Evolutionary conservation across 2,888 invertebrate species (phyloP), one percentile per base, ranked within the genome.

Genomic region (Drosophila barbarae): DNA sequence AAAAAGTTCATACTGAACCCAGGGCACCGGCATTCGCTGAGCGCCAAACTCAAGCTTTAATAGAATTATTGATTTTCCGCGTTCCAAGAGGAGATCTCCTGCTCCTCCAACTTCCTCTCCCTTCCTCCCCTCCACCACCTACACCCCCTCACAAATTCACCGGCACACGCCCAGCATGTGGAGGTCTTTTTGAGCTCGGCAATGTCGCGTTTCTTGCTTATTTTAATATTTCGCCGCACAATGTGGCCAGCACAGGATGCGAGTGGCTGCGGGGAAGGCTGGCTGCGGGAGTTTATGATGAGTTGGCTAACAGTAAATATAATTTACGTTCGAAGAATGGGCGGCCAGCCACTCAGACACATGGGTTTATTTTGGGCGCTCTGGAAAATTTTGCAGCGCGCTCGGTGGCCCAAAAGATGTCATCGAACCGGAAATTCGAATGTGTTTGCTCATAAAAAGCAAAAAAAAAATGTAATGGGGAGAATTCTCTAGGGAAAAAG

Each of bases 11-110:
- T 18, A 59, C 46, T 26, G 41, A 54, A 15, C 41, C 39, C 3
- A 18, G 15, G 13, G 32, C 26, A 23, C 7, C 15, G 28, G 39
- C 32, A 12, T 47, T 28, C 53, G 46, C 60, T 70, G 56, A 61
- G 51, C 56, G 55, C 74, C 30, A 52, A 32, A 38, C 30, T n/a
- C 49, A 41, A 73, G 77, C 82, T 82, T 82, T 82, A 82, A 84
- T 83, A 76, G 70, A 83, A 73, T 75, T 82, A 82, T 82, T 77
- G 82, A 82, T 82, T 82, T 82, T 82, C 47, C 28, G 39, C 49
- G 52, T 36, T 54, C 36, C 68, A 28, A 65, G 59, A 66, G 68
- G 71, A 44, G 68, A 53, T 57, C 50, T 59, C 42, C 34, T 38
- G 71, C 69, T 23, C 21, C 42, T 44, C 32, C 26, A 10, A 12